A percentile compares a stretch with the other conserved stretches of the same genome.
These are phyloP conservation scores for Branchinecta sandiegonensis DNA, from an alignment of 2,888 invertebrate species.

Conservation along the genomic window DNA sequence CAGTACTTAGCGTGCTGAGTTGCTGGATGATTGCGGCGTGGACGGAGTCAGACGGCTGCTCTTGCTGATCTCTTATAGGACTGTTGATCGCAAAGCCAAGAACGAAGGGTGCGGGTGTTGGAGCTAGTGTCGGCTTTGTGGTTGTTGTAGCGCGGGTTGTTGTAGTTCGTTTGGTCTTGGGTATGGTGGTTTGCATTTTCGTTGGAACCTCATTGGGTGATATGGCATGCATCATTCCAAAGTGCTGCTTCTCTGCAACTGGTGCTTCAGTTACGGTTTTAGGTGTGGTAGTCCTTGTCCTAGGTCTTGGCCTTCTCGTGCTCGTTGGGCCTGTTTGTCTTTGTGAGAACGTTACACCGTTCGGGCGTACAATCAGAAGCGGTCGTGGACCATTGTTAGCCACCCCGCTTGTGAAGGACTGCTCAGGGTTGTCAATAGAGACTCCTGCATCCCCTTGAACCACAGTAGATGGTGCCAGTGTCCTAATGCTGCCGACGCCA, in stretches of 20 bases:
- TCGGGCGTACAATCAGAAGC: neutral
- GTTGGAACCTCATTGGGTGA: neutral
- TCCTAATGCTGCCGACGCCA: neutral
- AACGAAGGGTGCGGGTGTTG: neutral
- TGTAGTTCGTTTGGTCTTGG: neutral
- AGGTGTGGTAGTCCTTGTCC: neutral
- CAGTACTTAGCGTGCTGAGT: neutral
- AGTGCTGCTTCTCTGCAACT: no score
- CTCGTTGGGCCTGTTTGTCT: neutral
- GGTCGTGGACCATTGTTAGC: neutral
- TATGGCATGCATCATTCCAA: neutral
- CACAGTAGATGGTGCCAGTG: neutral
- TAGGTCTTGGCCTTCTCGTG: neutral
- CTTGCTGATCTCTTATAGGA: no score
- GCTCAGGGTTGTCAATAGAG: neutral
- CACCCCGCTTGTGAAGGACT: neutral
- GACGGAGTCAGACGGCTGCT: neutral
- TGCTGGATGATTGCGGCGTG: neutral
- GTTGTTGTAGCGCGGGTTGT: neutral
- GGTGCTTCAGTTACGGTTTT: neutral
- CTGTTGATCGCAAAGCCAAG: neutral
- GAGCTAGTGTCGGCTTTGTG: neutral
- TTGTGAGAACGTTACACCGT: no score
- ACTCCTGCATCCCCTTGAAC: neutral
- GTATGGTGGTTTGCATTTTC: neutral